These are phyloP conservation scores for Onychostoma macrolepis DNA, from an alignment of 2,113 vertebrate genomes.

Conservation along the genomic window DNA sequence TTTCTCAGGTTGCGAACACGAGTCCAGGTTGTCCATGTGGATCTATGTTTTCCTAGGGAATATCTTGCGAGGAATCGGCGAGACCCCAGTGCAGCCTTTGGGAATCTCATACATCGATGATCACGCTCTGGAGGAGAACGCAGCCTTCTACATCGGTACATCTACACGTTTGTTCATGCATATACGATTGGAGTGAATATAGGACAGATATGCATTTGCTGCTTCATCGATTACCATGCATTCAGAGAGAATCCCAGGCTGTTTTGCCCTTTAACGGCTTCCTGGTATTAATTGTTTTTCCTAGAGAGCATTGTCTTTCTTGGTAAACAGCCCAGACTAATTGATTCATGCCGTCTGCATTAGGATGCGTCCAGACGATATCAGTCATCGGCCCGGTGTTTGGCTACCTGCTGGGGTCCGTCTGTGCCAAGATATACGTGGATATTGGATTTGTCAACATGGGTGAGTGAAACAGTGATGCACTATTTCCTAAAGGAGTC, in stretches of 20 bases:
- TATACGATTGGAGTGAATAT: background rate
- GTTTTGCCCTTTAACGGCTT: background rate
- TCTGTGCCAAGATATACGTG: conserved; percentile 86
- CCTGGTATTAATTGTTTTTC: background rate
- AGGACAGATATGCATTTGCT: background rate
- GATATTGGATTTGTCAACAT: conserved; percentile 84
- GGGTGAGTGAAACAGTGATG: conserved; percentile 72
- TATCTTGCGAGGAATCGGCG: conserved; percentile 84
- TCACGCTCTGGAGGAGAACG: conserved; percentile 78
- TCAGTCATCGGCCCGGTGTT: conserved; percentile 86
- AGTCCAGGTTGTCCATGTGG: conserved; percentile 81
- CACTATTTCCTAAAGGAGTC: conserved; percentile 1
- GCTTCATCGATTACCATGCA: background rate
- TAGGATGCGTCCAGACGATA: conserved; percentile 84
- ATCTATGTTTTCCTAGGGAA: conserved; percentile 85
- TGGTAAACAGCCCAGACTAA: background rate
- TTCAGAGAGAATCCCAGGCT: background rate
- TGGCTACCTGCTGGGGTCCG: conserved; percentile 84
- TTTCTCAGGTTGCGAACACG: conserved; percentile 77
- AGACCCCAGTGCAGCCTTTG: conserved; percentile 84
- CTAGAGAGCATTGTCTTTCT: conserved; percentile 3
- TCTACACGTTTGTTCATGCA: background rate
- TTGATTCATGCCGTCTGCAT: background rate
- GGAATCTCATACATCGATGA: conserved; percentile 87
- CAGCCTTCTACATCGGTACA: conserved; percentile 85